Conservation (phyloP, 2,797 vertebrate species). For the Phataginus tetradactyla region DNA sequence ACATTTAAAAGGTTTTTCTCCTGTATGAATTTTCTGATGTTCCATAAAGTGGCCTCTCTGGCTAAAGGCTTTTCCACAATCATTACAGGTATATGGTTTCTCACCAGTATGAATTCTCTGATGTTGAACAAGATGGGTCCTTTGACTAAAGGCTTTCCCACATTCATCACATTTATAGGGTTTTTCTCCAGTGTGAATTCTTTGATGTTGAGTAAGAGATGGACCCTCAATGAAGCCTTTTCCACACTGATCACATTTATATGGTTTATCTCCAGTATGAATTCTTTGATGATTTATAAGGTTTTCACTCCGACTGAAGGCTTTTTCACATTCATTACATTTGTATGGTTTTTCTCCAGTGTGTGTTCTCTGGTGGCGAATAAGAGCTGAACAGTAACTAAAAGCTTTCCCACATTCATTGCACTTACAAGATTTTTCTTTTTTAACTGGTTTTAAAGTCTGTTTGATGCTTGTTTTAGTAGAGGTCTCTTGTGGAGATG, state of each 20-base stretch:
- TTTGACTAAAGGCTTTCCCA: slow-evolving; percentile 80
- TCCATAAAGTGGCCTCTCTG: slow-evolving; percentile 79
- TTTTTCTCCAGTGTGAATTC: slow-evolving; percentile 80
- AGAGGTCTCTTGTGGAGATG: slow-evolving; percentile 34
- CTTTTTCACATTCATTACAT: slow-evolving; percentile 81
- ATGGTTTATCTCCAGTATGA: slow-evolving; percentile 82
- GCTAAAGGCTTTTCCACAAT: slow-evolving; percentile 80
- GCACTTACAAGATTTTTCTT: slow-evolving; percentile 81
- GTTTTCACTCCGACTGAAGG: slow-evolving; percentile 80
- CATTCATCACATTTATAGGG: slow-evolving; percentile 80
- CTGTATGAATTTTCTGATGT: slow-evolving; percentile 81
- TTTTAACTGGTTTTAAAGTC: slow-evolving; percentile 67
- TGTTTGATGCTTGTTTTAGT: slow-evolving; percentile 53
- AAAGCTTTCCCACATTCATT: slow-evolving; percentile 82
- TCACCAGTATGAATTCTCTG: slow-evolving; percentile 82
- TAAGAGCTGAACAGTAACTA: slow-evolving; percentile 76
- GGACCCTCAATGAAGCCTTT: slow-evolving; percentile 81
- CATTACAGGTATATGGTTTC: slow-evolving; percentile 76
- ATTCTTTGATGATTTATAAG: slow-evolving; percentile 83
- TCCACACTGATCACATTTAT: slow-evolving; percentile 81
- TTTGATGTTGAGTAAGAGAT: slow-evolving; percentile 77
- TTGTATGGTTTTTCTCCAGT: slow-evolving; percentile 83
- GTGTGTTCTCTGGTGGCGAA: slow-evolving; percentile 81
- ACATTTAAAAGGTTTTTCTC: slow-evolving; percentile 80
- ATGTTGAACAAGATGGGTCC: slow-evolving; percentile 79